Percentiles rank a stretch among this genome's conserved stretches.
These are phyloP conservation scores for Harpalus rubripes DNA, from an alignment of 2,888 invertebrate species.

Conservation along the genomic window DNA sequence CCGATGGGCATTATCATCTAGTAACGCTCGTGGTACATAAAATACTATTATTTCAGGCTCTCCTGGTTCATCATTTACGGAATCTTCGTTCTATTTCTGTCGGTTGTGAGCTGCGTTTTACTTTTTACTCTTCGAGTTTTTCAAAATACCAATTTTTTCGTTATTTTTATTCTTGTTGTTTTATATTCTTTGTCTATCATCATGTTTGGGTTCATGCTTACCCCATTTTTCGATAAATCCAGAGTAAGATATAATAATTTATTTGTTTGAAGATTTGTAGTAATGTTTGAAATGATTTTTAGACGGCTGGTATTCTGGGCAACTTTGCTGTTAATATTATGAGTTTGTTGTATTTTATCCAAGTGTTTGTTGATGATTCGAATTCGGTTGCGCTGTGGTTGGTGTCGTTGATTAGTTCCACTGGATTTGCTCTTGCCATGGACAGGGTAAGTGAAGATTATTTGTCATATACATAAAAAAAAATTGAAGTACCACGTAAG, in stretches of 20 bases:
- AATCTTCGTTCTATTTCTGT: slow-evolving; percentile 84
- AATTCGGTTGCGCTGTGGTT: slow-evolving; percentile 86
- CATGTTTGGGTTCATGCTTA: slow-evolving; percentile 90
- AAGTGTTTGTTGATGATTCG: slow-evolving; percentile 87
- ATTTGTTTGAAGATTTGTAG: slow-evolving; percentile 8
- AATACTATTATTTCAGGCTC: no score
- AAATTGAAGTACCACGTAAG: no score
- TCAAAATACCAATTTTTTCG: slow-evolving; percentile 87
- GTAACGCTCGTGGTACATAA: no score
- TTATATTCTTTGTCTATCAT: slow-evolving; percentile 90
- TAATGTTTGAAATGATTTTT: slow-evolving; percentile 63
- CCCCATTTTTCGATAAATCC: slow-evolving; percentile 91
- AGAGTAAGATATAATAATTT: slow-evolving; percentile 80
- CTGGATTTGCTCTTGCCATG: slow-evolving; percentile 90
- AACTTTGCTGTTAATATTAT: slow-evolving; percentile 88
- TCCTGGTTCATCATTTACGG: slow-evolving; percentile 91
- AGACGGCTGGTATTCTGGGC: slow-evolving; percentile 90
- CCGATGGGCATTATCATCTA: no score
- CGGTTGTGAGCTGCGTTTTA: slow-evolving; percentile 85
- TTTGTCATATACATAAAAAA: not conserved
- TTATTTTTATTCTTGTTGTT: slow-evolving; percentile 88
- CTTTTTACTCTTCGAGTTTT: slow-evolving; percentile 87
- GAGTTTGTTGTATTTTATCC: slow-evolving; percentile 89
- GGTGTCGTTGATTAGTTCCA: slow-evolving; percentile 89
- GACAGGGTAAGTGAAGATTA: slow-evolving; percentile 89